A percentile compares a stretch with the other conserved stretches of the same genome.
These are phyloP conservation scores for Seira sanloemensis DNA, from an alignment of 2,888 invertebrate species.

Conservation along the genomic window DNA sequence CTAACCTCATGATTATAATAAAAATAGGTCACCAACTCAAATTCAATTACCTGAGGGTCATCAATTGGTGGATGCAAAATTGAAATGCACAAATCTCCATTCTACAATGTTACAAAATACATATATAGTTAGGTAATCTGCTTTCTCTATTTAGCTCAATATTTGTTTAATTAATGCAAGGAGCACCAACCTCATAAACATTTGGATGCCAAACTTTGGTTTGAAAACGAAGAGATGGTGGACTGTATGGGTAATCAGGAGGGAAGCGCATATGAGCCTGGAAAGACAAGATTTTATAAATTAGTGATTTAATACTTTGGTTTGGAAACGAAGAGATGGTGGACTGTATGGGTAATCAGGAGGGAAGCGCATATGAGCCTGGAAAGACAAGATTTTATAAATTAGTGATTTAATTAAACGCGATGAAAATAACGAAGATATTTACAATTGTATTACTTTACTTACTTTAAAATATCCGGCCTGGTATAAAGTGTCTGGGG, in stretches of 20 bases:
- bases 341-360: conserved; percentile 99
- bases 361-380: conserved; percentile 99
- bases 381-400: no score
- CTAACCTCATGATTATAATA: no score
- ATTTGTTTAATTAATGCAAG: no score
- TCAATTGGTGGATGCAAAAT: conserved; percentile 99
- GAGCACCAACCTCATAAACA: conserved; percentile 93
- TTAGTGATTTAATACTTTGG: no score
- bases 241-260: conserved; percentile 98
- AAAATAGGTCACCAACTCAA: no score
- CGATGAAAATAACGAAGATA: no score
- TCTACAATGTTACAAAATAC: no score
- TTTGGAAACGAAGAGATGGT: conserved; percentile 96
- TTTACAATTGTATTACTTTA: no score
- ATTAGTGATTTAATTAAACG: no score
- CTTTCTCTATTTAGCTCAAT: no score
- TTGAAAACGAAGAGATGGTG: conserved; percentile 97
- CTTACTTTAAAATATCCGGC: conserved; percentile 99
- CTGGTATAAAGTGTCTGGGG: conserved; percentile 98
- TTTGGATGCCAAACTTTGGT: conserved; percentile 99
- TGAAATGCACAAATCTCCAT: conserved; percentile 99
- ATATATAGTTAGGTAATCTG: no score
- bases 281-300: conserved; percentile 77
- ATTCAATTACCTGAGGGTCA: no score
- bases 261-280: conserved; percentile 99